phyloP scores from a whole-genome alignment of 2,888 invertebrate species.

The Lottia scabra region DNA sequence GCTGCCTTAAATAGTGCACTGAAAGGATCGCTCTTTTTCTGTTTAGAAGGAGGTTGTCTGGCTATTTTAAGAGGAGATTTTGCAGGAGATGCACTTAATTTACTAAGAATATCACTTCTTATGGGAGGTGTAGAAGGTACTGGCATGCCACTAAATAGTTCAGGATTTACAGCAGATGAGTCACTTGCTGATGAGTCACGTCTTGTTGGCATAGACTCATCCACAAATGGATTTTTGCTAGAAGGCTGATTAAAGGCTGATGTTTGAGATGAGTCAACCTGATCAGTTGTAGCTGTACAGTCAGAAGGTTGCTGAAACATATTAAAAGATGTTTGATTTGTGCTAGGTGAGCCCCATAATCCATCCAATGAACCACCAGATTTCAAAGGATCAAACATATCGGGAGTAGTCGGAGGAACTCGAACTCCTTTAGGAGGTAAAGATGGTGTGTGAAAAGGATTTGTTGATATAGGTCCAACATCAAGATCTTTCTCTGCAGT shows the following conservation, averaged over 20 bases:
- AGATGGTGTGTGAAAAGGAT: conserved; percentile 33
- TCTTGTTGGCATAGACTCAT: neutral
- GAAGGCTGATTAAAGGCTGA: neutral
- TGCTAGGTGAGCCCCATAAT: conserved; percentile 19
- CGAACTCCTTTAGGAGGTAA: conserved; percentile 26
- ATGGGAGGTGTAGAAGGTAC: neutral
- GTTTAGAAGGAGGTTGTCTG: neutral
- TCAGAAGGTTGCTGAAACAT: neutral
- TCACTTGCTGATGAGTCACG: neutral
- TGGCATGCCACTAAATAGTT: neutral
- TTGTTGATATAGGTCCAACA: conserved; percentile 23
- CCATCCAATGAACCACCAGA: conserved; percentile 13
- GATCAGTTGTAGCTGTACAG: neutral
- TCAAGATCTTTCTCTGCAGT: conserved; percentile 13
- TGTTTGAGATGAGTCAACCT: neutral
- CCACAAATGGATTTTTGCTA: neutral
- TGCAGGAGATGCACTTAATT: neutral
- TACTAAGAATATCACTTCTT: neutral
- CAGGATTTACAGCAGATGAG: neutral
- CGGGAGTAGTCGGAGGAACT: conserved; percentile 13
- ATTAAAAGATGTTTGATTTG: conserved; percentile 7
- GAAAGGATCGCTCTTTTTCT: neutral
- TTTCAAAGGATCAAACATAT: conserved; percentile 25
- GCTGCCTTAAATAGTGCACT: conserved; percentile 4
- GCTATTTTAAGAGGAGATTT: neutral